phyloP scores from a whole-genome alignment of 2,888 invertebrate species.

The Globia sparganii region DNA sequence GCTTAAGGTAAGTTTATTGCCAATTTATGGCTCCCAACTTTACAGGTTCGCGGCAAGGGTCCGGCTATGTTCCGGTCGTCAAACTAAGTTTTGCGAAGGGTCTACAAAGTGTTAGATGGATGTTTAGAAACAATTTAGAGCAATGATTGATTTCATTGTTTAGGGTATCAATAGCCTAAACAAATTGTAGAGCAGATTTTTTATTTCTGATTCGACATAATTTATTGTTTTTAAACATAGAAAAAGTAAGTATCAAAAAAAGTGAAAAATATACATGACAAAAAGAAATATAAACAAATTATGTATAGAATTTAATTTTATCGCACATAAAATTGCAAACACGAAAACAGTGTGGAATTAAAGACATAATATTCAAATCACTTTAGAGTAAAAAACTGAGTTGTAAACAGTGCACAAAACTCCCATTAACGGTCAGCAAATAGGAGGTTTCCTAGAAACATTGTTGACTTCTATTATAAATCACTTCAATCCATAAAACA shows the following conservation, averaged over 20 bases:
- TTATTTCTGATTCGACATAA: slow-evolving; percentile 13
- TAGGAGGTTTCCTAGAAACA: neutral
- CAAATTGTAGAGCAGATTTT: slow-evolving; percentile 53
- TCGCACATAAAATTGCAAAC: neutral
- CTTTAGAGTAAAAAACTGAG: neutral
- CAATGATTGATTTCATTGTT: slow-evolving; percentile 63
- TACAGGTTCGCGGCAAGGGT: slow-evolving; percentile 79
- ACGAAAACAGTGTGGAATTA: neutral
- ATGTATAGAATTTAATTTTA: neutral
- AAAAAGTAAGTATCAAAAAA: slow-evolving; percentile 58
- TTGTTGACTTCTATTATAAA: slow-evolving; percentile 15
- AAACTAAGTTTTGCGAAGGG: slow-evolving; percentile 85
- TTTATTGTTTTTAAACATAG: slow-evolving; percentile 18
- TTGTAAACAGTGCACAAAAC: slow-evolving; percentile 1
- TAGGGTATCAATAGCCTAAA: slow-evolving; percentile 73
- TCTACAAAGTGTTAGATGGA: slow-evolving; percentile 70
- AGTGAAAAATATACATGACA: neutral
- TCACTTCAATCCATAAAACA: slow-evolving; percentile 20
- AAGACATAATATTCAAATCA: neutral
- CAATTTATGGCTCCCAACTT: slow-evolving; percentile 87
- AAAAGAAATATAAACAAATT: neutral
- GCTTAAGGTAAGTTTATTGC: slow-evolving; percentile 90
- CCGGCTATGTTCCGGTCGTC: slow-evolving; percentile 79
- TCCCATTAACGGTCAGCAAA: neutral
- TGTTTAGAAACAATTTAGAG: slow-evolving; percentile 73